Evolutionary conservation across 1,140 invertebrate species (phyloP).

Genomic region (Drosophila sproati): DNA sequence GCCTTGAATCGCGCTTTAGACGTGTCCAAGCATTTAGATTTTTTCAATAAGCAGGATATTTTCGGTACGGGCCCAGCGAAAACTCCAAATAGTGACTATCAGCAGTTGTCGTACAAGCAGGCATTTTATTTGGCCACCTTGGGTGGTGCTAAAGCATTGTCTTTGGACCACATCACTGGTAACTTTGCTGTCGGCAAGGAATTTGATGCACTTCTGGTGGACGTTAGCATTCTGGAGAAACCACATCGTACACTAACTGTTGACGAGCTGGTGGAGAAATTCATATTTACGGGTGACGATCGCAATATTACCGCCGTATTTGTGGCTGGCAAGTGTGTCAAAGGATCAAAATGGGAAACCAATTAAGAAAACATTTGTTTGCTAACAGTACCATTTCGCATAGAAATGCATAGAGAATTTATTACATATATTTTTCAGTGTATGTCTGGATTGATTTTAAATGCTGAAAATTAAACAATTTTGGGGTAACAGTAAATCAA

Average conservation of each 20-base stretch:
- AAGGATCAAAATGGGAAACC: conserved; percentile 21
- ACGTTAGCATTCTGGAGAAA: conserved; percentile 86
- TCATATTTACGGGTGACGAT: conserved; percentile 93
- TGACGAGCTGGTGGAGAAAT: conserved; percentile 90
- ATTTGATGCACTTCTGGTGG: conserved; percentile 93
- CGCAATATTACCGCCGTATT: conserved; percentile 92
- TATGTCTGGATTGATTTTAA: conserved; percentile 37
- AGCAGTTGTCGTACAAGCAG: conserved; percentile 89
- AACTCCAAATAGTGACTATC: conserved; percentile 50
- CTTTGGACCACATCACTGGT: conserved; percentile 90
- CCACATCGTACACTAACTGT: conserved; percentile 53
- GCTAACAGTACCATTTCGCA: conserved; percentile 53
- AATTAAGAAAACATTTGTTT: conserved; percentile 12
- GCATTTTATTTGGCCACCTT: conserved; percentile 94
- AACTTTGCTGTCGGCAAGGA: conserved; percentile 92
- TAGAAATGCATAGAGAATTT: conserved; percentile 61
- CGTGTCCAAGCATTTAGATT: conserved; percentile 89
- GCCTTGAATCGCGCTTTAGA: conserved; percentile 90
- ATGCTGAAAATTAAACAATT: conserved; percentile 43
- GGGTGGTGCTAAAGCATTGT: conserved; percentile 92
- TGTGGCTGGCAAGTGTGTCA: conserved; percentile 89
- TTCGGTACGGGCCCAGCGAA: conserved; percentile 54
- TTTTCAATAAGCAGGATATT: conserved; percentile 77
- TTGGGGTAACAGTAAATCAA: conserved; percentile 37
- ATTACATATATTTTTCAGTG: conserved; percentile 40